Evolutionary conservation across 1,140 invertebrate species (phyloP), one percentile per base, ranked within the genome.

Genomic region (Forficula auricularia): DNA sequence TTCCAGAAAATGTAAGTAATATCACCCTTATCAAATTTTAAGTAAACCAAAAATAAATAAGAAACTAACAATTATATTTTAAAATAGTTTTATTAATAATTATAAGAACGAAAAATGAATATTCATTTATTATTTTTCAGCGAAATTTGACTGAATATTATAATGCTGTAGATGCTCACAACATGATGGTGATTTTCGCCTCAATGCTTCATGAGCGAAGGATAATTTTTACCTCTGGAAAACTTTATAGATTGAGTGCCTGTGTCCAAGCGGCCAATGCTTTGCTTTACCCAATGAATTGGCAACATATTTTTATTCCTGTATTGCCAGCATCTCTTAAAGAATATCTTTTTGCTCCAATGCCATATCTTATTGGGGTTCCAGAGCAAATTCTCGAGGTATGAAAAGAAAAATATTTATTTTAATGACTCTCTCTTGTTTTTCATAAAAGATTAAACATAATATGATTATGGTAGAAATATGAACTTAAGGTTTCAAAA

Each of bases 261-360:
- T 92, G 90, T 56, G 83, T 96, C 13, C 88, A 95, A 62, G 88
- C 90, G 3, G 84, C 87, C 6, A 91, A 91, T 58, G 75, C 84
- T 44, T 73, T 95, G 20, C 73, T 97, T 19, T 96, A 94, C 64
- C 92, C 92, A 3, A 94, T 97, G 88, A 79, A 82, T 50, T 97
- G 92, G 91, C 91, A 97, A 60, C 89, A 96, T 55, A 88, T 97
- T 54, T 96, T 87, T 57, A 96, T 97, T 60, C 90, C 92, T 19
- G 79, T 94, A 48, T 59, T 97, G 47, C 90, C 91, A 13, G 68
- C 76, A 52, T 73, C 79, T 51, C 70, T 96, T 30, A 76, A 85
- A 44, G 90, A 95, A 63, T 94, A 94, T 65, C 66, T 95, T 46
- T 66, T 80, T 49, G 88, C 89, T 7, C 89, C 88, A 1, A 94